Percentiles rank a stretch among this genome's conserved stretches.
These are phyloP conservation scores for Glyphotaelius pellucidus DNA, from an alignment of 2,888 invertebrate genomes.

Conservation along the genomic window DNA sequence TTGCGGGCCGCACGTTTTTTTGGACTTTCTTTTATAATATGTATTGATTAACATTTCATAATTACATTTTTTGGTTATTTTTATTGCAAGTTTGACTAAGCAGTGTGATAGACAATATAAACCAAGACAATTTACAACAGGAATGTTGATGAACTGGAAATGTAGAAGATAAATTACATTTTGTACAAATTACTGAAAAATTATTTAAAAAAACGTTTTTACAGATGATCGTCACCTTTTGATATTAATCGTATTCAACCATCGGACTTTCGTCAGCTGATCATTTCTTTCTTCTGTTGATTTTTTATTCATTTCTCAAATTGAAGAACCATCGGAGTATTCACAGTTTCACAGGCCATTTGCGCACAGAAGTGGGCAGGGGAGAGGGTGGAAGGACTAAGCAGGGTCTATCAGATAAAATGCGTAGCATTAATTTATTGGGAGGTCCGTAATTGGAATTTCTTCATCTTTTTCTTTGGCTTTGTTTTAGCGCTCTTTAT, in stretches of 20 bases:
- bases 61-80: no score
- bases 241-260: neutral
- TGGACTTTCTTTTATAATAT: no score
- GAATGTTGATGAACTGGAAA: no score
- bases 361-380: neutral
- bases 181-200: no score
- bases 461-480: slow-evolving; percentile 61
- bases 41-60: no score
- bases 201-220: neutral
- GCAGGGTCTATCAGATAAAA: slow-evolving; percentile 51
- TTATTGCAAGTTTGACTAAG: no score
- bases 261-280: neutral
- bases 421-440: slow-evolving; percentile 62
- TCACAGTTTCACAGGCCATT: neutral
- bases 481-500: slow-evolving; percentile 60
- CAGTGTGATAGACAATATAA: no score
- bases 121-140: no score
- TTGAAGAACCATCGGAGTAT: neutral
- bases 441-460: slow-evolving; percentile 62
- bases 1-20: no score
- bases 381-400: neutral
- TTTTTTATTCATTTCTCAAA: neutral
- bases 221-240: neutral
- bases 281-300: neutral
- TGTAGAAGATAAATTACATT: no score